phyloP scores from a whole-genome alignment of 2,113 vertebrate species.

The Enhydra lutris region DNA sequence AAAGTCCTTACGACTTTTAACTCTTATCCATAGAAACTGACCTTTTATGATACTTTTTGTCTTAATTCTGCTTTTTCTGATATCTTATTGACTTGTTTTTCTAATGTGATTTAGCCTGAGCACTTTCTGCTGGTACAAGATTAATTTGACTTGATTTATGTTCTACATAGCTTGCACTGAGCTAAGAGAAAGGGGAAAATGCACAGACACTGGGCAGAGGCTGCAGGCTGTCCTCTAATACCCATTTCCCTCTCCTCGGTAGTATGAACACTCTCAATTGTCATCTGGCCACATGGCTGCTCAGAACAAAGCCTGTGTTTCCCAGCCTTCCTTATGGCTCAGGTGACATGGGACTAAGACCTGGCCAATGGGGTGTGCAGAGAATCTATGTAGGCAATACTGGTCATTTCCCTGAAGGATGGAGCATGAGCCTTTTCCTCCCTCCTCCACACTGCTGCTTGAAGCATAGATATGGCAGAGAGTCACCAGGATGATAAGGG shows the following conservation, averaged over 20 bases:
- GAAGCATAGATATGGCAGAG: background rate
- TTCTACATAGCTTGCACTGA: background rate
- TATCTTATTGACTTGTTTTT: background rate
- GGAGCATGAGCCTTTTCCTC: background rate
- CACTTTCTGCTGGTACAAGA: background rate
- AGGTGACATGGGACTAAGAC: background rate
- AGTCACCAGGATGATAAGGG: background rate
- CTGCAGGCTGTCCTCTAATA: background rate
- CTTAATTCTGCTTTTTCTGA: background rate
- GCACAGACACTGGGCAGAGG: background rate
- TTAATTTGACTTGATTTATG: background rate
- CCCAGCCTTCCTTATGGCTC: background rate
- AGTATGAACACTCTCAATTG: background rate
- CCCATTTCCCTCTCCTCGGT: background rate
- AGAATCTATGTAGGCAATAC: background rate
- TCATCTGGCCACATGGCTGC: background rate
- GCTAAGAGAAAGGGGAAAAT: background rate
- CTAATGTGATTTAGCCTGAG: background rate
- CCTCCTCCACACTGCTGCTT: background rate
- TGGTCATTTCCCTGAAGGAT: background rate
- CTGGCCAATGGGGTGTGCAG: background rate
- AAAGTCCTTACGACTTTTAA: background rate
- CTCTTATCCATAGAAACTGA: background rate
- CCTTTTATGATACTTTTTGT: background rate
- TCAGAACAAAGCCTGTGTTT: background rate